A percentile compares a stretch with the other conserved stretches of the same genome.
These are phyloP conservation scores for Trissonchulus latispiculum DNA, from an alignment of 2,888 invertebrate species.

Conservation along the genomic window DNA sequence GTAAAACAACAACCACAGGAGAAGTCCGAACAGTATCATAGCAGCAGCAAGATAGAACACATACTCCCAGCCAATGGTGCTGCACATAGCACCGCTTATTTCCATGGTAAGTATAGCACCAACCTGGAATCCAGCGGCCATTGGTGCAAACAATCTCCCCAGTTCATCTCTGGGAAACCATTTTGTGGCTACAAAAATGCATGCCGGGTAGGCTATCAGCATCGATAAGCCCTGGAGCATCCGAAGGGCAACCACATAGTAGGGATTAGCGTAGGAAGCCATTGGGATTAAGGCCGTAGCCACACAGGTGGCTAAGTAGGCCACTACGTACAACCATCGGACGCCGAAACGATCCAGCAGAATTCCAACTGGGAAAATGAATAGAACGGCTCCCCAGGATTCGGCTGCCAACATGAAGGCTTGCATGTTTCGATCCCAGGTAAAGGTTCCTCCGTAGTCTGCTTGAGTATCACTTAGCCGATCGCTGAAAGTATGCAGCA, in stretches of 20 bases:
- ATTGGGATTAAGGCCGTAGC: not conserved
- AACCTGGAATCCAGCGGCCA: not conserved
- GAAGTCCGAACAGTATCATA: not conserved
- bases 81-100: not conserved
- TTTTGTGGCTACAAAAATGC: not conserved
- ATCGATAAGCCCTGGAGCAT: slow-evolving; percentile 1
- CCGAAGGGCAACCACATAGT: not conserved
- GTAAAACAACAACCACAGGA: not conserved
- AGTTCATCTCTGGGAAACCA: slow-evolving; percentile 5
- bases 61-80: slow-evolving; percentile 1
- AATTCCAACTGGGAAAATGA: slow-evolving; percentile 2
- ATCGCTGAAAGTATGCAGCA: too few species aligned
- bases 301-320: not conserved
- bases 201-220: not conserved
- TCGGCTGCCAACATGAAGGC: not conserved
- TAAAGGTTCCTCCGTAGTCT: not conserved
- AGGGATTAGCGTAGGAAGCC: not conserved
- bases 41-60: not conserved
- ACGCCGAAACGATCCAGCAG: slow-evolving; percentile 8
- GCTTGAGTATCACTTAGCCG: too few species aligned
- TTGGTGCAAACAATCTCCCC: not conserved
- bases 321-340: not conserved
- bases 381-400: not conserved
- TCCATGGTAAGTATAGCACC: slow-evolving; percentile 3
- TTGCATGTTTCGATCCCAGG: not conserved